Conservation (phyloP, 1,140 invertebrate genomes). For the Hirudo medicinalis region DNA sequence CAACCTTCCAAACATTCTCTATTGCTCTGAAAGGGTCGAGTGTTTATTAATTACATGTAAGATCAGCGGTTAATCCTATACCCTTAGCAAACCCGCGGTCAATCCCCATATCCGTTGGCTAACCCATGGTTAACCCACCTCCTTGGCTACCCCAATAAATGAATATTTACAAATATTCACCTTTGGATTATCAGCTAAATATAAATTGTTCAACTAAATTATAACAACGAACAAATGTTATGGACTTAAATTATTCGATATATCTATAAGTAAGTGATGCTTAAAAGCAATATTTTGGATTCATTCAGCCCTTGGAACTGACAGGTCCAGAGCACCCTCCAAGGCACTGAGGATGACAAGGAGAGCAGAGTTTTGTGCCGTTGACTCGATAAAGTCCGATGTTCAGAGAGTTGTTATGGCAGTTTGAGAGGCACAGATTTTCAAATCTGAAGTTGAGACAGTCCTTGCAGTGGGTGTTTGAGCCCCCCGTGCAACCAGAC, state of each 20-base stretch:
- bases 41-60: too few species aligned
- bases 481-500: constrained; percentile 90
- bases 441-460: constrained; percentile 68
- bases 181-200: too few species aligned
- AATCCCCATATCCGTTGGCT: too few species aligned
- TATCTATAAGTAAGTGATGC: too few species aligned
- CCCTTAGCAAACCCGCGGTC: too few species aligned
- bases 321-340: constrained; percentile 64
- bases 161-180: too few species aligned
- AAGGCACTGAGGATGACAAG: constrained; percentile 74
- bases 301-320: constrained; percentile 25
- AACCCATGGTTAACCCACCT: too few species aligned
- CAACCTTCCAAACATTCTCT: not conserved
- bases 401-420: constrained; percentile 22
- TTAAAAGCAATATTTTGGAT: too few species aligned
- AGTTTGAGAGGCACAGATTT: constrained; percentile 54
- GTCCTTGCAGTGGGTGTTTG: constrained; percentile 69
- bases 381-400: constrained; percentile 61
- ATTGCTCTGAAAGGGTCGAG: not conserved
- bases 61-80: too few species aligned
- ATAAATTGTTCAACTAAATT: not conserved
- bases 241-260: not conserved
- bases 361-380: constrained; percentile 56
- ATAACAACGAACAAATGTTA: not conserved
- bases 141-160: too few species aligned